Evolutionary conservation across 1,140 invertebrate species (phyloP), one percentile per base, ranked within the genome.

Genomic region (Trichogramma pretiosum): DNA sequence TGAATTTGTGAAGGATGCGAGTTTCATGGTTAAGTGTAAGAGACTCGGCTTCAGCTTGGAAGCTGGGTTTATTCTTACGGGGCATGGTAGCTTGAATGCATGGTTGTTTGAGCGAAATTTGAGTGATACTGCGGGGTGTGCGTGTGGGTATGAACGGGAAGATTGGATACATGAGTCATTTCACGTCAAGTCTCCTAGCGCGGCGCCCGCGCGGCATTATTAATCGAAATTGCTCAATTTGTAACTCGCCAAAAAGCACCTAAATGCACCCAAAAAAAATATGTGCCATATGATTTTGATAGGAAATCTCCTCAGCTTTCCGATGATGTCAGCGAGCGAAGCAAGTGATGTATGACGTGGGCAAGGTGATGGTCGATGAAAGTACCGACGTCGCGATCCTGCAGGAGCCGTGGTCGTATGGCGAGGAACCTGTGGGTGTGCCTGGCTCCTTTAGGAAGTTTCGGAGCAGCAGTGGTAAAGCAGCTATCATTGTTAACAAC

Each of bases 11-110:
- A 28, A 21, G 35, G 36, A 37, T 30, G 45, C 21, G 22, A 16
- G 18, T 5, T 26, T 21, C 24, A 19, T 13, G 13, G 16, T 35
- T n/a, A 24, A 5, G 35, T 35, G 34, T 14, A 18, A 17, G 34
- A 17, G 19, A 22, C 37, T 21, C 18, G 18, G 7, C 16, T 21
- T 21, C 19, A 21, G 5, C 37, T 21, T 22, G 17, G 22, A 13
- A 17, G n/a, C 7, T 21, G 17, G 37, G 16, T 13, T 8, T 18
- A 21, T 22, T 22, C 37, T 3, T 18, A 21, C 19, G 17, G 37
- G 37, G 37, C n/a, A 38, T n/a, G 22, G 19, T 7, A 38, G 22
- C 22, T 38, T 56, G 0, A 59, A 57, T 23, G 53, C 28, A 26
- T 53, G 39, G 21, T 46, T 55, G 33, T 26, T 32, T 41, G 14